These are phyloP conservation scores for Trogon melanurus DNA, from an alignment of 2,113 vertebrate genomes.

Conservation along the genomic window DNA sequence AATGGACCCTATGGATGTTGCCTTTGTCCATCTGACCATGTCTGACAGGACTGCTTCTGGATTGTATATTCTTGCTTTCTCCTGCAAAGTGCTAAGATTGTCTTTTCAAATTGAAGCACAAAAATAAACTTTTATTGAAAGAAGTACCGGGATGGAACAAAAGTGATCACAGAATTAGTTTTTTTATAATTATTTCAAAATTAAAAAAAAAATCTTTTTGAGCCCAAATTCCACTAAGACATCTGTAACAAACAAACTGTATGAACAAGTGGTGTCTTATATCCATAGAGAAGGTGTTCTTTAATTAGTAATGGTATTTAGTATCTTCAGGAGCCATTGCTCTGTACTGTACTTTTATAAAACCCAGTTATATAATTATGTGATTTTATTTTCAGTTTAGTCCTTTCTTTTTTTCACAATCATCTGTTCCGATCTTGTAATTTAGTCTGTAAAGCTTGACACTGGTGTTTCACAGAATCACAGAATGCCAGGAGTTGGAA, in stretches of 20 bases:
- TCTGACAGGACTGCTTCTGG: not conserved
- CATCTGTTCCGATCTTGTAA: not conserved
- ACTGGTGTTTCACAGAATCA: not conserved
- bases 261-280: not conserved
- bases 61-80: not conserved
- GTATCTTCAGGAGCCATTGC: not conserved
- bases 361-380: conserved; percentile 1
- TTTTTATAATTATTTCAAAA: not conserved
- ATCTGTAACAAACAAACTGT: not conserved
- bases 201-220: not conserved
- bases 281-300: not conserved
- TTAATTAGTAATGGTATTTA: conserved; percentile 35
- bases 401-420: not conserved
- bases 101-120: not conserved
- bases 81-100: not conserved
- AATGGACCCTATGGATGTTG: not conserved
- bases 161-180: not conserved
- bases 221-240: not conserved
- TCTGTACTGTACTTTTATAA: not conserved
- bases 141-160: not conserved
- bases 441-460: not conserved
- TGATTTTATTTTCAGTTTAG: not conserved
- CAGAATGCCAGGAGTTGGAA: too few relatives aligned
- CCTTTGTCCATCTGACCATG: not conserved
- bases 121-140: not conserved